Percentiles rank a stretch among this genome's conserved stretches.
phyloP scores from a whole-genome alignment of 2,113 vertebrate genomes.

The Stigmatopora nigra region DNA sequence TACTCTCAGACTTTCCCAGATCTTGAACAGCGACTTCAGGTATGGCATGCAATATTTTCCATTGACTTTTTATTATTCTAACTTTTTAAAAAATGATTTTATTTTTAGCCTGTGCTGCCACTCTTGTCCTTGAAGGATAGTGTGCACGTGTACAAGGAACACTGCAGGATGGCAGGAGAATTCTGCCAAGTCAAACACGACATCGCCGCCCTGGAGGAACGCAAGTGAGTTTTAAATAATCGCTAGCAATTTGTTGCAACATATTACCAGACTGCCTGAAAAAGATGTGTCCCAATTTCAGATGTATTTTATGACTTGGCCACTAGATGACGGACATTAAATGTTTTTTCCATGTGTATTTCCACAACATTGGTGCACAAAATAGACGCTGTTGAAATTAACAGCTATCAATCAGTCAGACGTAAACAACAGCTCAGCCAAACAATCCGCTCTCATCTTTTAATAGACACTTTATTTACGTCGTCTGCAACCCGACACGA shows the following conservation, averaged over 20 bases:
- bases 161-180: slow-evolving; percentile 93
- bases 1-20: slow-evolving; percentile 49
- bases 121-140: slow-evolving; percentile 86
- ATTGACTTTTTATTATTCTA: slow-evolving; percentile 2
- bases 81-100: not conserved
- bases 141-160: slow-evolving; percentile 89
- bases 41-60: slow-evolving; percentile 19
- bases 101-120: slow-evolving; percentile 82
- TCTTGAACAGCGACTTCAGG: slow-evolving; percentile 63
- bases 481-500: slow-evolving; percentile 1
- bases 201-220: slow-evolving; percentile 86
- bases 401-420: not conserved
- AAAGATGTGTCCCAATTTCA: too few relatives aligned
- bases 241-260: too few relatives aligned
- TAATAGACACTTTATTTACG: slow-evolving; percentile 8
- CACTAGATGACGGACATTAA: too few relatives aligned
- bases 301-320: too few relatives aligned
- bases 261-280: too few relatives aligned
- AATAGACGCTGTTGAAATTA: slow-evolving; percentile 5
- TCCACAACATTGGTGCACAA: not conserved
- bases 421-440: slow-evolving; percentile 3
- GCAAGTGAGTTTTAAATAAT: slow-evolving; percentile 77
- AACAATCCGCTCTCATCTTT: slow-evolving; percentile 4
- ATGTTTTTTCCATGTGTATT: not conserved
- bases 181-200: slow-evolving; percentile 92